phyloP scores from a whole-genome alignment of 1,140 invertebrate genomes.

The Chelonus insularis region DNA sequence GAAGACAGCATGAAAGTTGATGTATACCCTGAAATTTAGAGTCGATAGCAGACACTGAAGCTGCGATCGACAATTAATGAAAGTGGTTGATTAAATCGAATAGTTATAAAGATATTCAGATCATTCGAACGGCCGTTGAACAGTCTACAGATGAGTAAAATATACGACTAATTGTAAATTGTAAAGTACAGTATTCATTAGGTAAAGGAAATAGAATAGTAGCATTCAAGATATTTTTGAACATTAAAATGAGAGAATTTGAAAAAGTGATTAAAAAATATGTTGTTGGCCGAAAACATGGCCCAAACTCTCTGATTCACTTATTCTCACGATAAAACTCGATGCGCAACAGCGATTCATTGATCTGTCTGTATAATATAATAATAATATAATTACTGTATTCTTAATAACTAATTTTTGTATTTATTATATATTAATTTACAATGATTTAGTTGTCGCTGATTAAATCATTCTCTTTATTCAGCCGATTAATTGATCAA shows the following conservation, averaged over 20 bases:
- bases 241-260: constrained; percentile 21
- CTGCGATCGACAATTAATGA: not conserved
- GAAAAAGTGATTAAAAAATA: constrained; percentile 55
- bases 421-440: constrained; percentile 46
- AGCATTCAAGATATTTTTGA: constrained; percentile 25
- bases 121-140: constrained; percentile 32
- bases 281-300: constrained; percentile 42
- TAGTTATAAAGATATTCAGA: constrained; percentile 41
- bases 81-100: not conserved
- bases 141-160: constrained; percentile 33
- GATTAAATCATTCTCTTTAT: constrained; percentile 3
- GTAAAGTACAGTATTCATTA: not conserved
- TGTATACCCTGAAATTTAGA: too few species aligned
- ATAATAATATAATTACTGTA: constrained; percentile 45
- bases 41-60: not conserved
- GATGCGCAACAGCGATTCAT: constrained; percentile 52
- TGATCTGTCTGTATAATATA: constrained; percentile 43
- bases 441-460: constrained; percentile 38
- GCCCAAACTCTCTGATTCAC: constrained; percentile 53
- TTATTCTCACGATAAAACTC: constrained; percentile 41
- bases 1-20: too few species aligned
- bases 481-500: constrained; percentile 19
- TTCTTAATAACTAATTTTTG: constrained; percentile 38
- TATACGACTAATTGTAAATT: too few species aligned
- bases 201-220: constrained; percentile 43